Base-by-base conservation (phyloP, 2,888 invertebrate genomes). In the Anagyrus pseudococci region DNA sequence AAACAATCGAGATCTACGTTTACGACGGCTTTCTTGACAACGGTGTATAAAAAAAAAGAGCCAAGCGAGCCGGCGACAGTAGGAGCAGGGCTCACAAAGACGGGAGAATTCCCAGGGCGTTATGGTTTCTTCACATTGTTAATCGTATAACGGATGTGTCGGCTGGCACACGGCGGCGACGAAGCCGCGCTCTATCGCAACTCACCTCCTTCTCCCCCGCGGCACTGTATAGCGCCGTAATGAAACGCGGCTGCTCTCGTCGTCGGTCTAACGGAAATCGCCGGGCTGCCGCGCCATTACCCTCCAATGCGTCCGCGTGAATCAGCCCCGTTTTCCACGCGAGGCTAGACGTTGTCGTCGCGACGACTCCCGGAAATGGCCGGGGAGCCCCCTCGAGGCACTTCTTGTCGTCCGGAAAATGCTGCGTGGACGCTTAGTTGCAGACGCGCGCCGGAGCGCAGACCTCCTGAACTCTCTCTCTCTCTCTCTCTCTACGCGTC, bases 41-140 rank as follows among this genome's bases (percentile, higher is more conserved):
- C 17, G 17, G 22, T 22, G 37, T n/a, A 8, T 19, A 20, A 23
- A 17, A 49, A 17, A 44, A 2, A n/a, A 17, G 19, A 19, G 10
- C 49, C 1, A 29, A 15, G 22, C 33, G 47, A 17, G 25, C 17
- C 19, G 26, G 22, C 22, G 17, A 22, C 8, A 47, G 25, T 15
- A n/a, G n/a, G 40, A 41, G 17, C 8, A 20, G 40, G 23, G 29
- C 2, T 8, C 10, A 37, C 10, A 37, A 48, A 29, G 41, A 26
- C 26, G 22, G n/a, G 8, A 20, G 15, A 40, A 26, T 56, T 56
- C 61, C 49, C 61, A 56, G 22, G 19, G 46, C 22, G 52, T 49
- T 54, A 49, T 37, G 33, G 54, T 63, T 58, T 58, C n/a, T 63
- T 58, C 54, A 43, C 58, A 55, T 58, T 63, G 63, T 63, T 58